A percentile compares a stretch with the other conserved stretches of the same genome.
Conservation (phyloP, 2,888 invertebrate genomes). For the Melangyna quadrimaculata region DNA sequence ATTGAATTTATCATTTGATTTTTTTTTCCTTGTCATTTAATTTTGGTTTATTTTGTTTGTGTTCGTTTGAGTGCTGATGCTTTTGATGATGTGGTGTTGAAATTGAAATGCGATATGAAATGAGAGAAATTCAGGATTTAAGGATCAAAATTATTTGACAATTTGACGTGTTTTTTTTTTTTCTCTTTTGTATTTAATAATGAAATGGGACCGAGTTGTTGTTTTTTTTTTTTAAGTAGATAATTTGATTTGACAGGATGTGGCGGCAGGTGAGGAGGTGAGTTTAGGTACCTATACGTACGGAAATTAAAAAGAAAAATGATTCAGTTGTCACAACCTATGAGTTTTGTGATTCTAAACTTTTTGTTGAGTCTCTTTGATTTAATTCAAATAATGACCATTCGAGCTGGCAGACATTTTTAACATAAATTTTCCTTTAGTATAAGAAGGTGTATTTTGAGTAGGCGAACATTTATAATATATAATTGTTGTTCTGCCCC, state of each 20-base stretch:
- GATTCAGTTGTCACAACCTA: not conserved
- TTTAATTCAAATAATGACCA: not conserved
- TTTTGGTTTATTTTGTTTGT: not conserved
- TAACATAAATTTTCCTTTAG: too few relatives aligned
- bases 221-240: not conserved
- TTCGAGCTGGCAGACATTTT: not conserved
- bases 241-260: not conserved
- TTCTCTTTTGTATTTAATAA: not conserved
- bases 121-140: slow-evolving; percentile 7
- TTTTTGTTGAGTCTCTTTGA: not conserved
- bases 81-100: not conserved
- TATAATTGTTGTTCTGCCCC: too few relatives aligned
- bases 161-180: slow-evolving; percentile 3
- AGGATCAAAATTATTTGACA: slow-evolving; percentile 13
- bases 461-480: too few relatives aligned
- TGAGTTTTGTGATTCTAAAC: not conserved
- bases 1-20: slow-evolving; percentile 44
- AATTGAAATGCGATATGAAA: slow-evolving; percentile 20
- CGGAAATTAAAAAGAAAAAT: not conserved
- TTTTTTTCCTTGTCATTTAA: slow-evolving; percentile 27
- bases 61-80: not conserved
- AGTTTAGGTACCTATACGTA: too few relatives aligned
- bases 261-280: not conserved
- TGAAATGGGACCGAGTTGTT: not conserved
- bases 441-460: too few relatives aligned